Percentiles rank a stretch among this genome's conserved stretches.
Conservation (phyloP, 2,888 invertebrate species). For the Catocala sponsa region DNA sequence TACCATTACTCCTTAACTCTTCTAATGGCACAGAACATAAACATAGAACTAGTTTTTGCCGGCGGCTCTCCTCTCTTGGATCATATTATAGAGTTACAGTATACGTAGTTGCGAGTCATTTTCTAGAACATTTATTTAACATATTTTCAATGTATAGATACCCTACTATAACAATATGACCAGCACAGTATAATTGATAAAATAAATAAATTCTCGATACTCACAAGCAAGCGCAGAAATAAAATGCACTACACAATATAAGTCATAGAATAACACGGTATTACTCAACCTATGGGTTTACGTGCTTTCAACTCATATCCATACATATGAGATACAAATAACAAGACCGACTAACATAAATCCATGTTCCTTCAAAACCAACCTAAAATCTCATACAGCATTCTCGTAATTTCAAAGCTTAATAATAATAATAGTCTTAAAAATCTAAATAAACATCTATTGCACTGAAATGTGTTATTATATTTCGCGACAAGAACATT, state of each 20-base stretch:
- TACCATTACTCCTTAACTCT: conserved; percentile 26
- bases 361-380: conserved; percentile 17
- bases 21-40: conserved; percentile 46
- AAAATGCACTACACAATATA: too few species aligned
- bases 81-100: too few species aligned
- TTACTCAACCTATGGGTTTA: too few species aligned
- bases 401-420: conserved; percentile 22
- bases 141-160: not conserved
- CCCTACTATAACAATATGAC: not conserved
- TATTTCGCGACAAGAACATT: conserved; percentile 17
- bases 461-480: conserved; percentile 40
- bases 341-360: not conserved
- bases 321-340: too few species aligned
- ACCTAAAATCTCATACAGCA: conserved; percentile 26
- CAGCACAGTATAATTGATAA: not conserved
- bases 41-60: conserved; percentile 9
- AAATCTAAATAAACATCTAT: conserved; percentile 43
- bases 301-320: too few species aligned
- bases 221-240: too few species aligned
- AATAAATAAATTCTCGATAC: too few species aligned
- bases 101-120: not conserved
- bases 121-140: not conserved
- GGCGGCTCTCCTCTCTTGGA: not conserved
- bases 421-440: conserved; percentile 23
- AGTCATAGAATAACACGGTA: too few species aligned